A percentile compares a stretch with the other conserved stretches of the same genome.
Evolutionary conservation across 2,888 invertebrate genomes (phyloP).

Genomic region (Melikaiella ostensackeni): DNA sequence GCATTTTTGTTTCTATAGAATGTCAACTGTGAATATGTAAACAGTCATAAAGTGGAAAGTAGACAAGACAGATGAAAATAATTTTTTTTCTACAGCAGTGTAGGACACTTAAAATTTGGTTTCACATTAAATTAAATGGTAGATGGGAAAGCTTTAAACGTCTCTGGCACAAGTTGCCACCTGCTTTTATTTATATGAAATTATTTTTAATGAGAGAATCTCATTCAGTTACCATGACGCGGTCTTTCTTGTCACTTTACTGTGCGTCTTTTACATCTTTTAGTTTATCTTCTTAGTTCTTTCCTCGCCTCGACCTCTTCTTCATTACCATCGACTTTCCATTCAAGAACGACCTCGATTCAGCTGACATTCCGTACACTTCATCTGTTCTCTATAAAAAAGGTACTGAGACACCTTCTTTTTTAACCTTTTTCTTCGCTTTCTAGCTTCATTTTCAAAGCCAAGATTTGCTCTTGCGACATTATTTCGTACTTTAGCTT

Average conservation of each 20-base stretch:
- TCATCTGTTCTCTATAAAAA: constrained; percentile 33
- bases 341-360: constrained; percentile 40
- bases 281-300: constrained; percentile 14
- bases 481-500: constrained; percentile 11
- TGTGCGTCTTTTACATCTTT: constrained; percentile 21
- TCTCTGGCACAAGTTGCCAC: not conserved
- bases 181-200: constrained; percentile 35
- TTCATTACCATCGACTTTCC: constrained; percentile 41
- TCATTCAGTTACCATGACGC: constrained; percentile 10
- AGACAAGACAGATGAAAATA: constrained; percentile 12
- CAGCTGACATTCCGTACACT: constrained; percentile 35
- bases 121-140: constrained; percentile 17
- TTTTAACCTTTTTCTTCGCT: not conserved
- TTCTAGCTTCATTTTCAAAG: not conserved
- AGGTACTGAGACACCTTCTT: constrained; percentile 10
- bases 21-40: not conserved
- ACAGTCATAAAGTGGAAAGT: not conserved
- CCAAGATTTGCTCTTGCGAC: not conserved
- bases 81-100: constrained; percentile 10
- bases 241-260: constrained; percentile 17
- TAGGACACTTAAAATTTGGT: constrained; percentile 19
- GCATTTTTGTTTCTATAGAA: not conserved
- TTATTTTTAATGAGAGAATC: constrained; percentile 36
- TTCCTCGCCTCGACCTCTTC: constrained; percentile 26
- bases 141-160: constrained; percentile 8